A percentile compares a stretch with the other conserved stretches of the same genome.
Conservation (phyloP, 2,888 invertebrate genomes). For the Anodontia alba region DNA sequence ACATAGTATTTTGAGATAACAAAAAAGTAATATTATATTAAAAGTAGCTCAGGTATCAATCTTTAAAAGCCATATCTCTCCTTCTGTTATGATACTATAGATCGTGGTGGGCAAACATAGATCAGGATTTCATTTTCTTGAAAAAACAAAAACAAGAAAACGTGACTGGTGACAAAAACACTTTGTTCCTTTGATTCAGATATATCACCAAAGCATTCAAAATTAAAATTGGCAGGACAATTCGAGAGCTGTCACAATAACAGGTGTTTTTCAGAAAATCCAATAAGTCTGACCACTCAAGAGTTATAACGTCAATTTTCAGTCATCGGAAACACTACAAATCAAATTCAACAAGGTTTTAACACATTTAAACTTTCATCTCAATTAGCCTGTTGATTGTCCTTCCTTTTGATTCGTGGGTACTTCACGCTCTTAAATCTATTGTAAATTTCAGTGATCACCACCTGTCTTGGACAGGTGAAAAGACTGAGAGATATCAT, state of each 20-base stretch:
- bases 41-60: too few species aligned
- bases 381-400: slow-evolving; percentile 6
- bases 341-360: slow-evolving; percentile 7
- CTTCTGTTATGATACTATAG: too few species aligned
- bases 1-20: too few species aligned
- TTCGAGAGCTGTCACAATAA: neutral
- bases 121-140: too few species aligned
- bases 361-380: slow-evolving; percentile 7
- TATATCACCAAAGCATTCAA: neutral
- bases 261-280: slow-evolving; percentile 6
- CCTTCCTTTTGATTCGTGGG: slow-evolving; percentile 5
- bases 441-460: slow-evolving; percentile 2
- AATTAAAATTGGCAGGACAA: neutral
- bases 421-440: slow-evolving; percentile 8
- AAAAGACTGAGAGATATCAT: neutral
- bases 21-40: too few species aligned
- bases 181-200: neutral
- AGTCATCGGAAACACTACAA: neutral
- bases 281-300: neutral
- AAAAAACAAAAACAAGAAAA: too few species aligned
- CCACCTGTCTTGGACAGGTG: slow-evolving; percentile 3
- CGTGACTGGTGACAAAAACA: neutral
- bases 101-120: too few species aligned
- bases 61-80: too few species aligned
- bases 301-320: slow-evolving; percentile 11